phyloP scores from a whole-genome alignment of 2,113 vertebrate species.

The Ciconia boyciana region DNA sequence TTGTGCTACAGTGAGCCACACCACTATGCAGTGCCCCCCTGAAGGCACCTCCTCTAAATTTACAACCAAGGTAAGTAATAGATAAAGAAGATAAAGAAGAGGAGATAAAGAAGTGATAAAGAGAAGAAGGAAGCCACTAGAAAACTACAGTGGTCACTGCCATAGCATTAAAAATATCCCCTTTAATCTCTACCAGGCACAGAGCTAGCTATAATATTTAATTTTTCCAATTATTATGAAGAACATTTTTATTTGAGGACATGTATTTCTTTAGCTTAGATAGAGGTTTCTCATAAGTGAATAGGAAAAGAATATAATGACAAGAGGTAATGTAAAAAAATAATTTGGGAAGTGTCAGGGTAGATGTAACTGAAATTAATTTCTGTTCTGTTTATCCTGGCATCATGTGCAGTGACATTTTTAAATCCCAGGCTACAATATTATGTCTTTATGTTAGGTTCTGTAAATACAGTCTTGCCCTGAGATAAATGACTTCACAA shows the following conservation, averaged over 20 bases:
- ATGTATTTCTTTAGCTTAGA: not conserved
- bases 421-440: not conserved
- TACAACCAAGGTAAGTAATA: not conserved
- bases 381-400: not conserved
- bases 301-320: not conserved
- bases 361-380: not conserved
- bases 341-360: not conserved
- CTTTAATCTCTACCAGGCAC: not conserved
- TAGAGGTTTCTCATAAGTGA: not conserved
- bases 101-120: not conserved
- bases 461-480: not conserved
- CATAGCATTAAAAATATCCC: not conserved
- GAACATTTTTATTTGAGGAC: not conserved
- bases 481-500: constrained; percentile 9
- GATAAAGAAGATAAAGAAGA: not conserved
- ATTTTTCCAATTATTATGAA: not conserved
- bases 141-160: not conserved
- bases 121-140: not conserved
- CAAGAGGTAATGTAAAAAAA: not conserved
- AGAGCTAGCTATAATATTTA: not conserved
- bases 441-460: not conserved
- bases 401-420: constrained; percentile 1
- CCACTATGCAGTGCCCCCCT: too few species aligned
- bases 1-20: not conserved
- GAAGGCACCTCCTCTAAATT: not conserved